phyloP scores from a whole-genome alignment of 2,797 vertebrate species.

The Aplochiton taeniatus region DNA sequence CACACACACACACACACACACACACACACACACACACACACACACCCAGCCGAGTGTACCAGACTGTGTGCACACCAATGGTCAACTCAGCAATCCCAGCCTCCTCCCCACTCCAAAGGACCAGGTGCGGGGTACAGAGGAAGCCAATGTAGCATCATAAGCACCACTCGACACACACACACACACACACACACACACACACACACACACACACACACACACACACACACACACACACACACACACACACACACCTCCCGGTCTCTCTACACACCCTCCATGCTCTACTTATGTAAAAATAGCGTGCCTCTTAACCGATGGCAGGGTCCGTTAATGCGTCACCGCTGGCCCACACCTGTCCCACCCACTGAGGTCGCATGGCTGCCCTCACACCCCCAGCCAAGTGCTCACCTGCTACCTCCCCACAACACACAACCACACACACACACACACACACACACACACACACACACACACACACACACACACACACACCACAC shows the following conservation, averaged over 20 bases:
- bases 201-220: conserved; percentile 17
- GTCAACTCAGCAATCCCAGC: too few relatives aligned
- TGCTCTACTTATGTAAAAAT: not conserved
- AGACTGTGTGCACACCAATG: not conserved
- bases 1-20: not conserved
- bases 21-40: not conserved
- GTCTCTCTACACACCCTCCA: not conserved
- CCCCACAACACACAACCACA: conserved; percentile 11
- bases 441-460: not conserved
- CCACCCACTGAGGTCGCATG: conserved; percentile 2
- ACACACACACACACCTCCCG: conserved; percentile 10
- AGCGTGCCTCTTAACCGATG: not conserved
- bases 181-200: conserved; percentile 12
- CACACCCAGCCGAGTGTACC: not conserved
- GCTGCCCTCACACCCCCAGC: not conserved
- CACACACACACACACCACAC: not conserved
- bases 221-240: conserved; percentile 23
- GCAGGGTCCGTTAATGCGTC: not conserved
- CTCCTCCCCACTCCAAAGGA: not conserved
- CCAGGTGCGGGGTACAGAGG: not conserved
- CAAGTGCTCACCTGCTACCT: not conserved
- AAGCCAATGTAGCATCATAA: not conserved
- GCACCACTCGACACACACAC: conserved; percentile 25
- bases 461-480: not conserved
- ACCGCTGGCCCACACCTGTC: conserved; percentile 13